phyloP scores from a whole-genome alignment of 2,888 invertebrate genomes.

The Chirona hameri region DNA sequence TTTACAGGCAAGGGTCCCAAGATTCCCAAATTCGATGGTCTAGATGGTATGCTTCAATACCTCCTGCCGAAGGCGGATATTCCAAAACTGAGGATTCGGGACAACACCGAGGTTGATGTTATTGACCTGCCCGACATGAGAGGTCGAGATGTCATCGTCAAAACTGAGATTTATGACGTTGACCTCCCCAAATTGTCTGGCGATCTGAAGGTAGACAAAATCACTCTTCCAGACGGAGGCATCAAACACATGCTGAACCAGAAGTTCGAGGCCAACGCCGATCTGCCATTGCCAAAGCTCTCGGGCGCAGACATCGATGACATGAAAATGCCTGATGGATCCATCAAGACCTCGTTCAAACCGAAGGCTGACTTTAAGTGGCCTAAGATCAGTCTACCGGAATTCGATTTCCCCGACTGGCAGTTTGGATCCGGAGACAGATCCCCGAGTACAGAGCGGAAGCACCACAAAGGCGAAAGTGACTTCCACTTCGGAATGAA shows the following conservation, averaged over 20 bases:
- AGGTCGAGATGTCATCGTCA: background rate
- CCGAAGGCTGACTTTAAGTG: background rate
- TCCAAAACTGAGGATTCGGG: background rate
- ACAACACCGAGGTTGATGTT: background rate
- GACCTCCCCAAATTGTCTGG: background rate
- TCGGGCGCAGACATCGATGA: background rate
- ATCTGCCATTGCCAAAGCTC: background rate
- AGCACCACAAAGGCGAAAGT: background rate
- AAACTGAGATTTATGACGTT: background rate
- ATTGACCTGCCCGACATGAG: background rate
- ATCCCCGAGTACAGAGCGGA: background rate
- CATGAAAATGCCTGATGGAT: background rate
- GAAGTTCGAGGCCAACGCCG: background rate
- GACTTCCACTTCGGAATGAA: background rate
- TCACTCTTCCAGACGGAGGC: background rate
- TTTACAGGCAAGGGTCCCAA: background rate
- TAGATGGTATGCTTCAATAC: background rate
- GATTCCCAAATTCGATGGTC: background rate
- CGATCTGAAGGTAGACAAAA: background rate
- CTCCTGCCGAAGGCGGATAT: background rate
- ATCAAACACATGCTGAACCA: conserved; percentile 11
- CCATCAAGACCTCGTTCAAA: conserved; percentile 1
- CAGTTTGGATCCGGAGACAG: background rate
- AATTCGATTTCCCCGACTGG: background rate
- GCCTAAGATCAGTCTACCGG: background rate